Evolutionary conservation across 2,113 vertebrate genomes (phyloP).

Genomic region (Orientallactaga bullata): DNA sequence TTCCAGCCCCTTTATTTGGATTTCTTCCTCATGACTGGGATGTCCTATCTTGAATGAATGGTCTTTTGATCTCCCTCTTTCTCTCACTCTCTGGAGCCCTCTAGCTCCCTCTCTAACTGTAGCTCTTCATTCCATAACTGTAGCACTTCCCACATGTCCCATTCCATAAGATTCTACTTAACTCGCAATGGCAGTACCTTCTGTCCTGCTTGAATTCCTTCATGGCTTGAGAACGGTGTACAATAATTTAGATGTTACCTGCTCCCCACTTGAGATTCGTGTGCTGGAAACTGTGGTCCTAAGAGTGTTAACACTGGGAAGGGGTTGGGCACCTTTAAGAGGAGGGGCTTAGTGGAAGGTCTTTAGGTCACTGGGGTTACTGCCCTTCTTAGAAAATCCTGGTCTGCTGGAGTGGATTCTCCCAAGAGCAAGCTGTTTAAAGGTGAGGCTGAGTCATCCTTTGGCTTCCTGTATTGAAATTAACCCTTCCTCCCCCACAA

Average conservation of each 20-base stretch:
- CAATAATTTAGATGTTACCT: not conserved
- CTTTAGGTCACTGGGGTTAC: not conserved
- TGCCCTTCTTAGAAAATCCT: not conserved
- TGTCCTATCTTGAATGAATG: not conserved
- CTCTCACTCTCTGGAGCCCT: not conserved
- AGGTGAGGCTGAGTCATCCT: not conserved
- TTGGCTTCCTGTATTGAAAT: not conserved
- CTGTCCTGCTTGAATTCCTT: not conserved
- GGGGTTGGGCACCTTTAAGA: not conserved
- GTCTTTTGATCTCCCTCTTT: not conserved
- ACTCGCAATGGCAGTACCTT: not conserved
- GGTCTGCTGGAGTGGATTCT: not conserved
- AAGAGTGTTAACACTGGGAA: not conserved
- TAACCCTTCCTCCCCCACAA: not conserved
- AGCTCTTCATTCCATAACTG: not conserved
- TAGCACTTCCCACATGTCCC: not conserved
- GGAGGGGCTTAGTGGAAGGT: not conserved
- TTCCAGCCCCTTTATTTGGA: not conserved
- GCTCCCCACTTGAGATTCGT: too few species aligned
- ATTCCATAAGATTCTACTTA: not conserved
- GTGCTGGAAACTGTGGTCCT: not conserved
- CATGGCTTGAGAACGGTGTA: rapidly evolving
- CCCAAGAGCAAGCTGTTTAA: not conserved
- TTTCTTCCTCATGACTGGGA: not conserved
- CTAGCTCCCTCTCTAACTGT: not conserved